Evolutionary conservation across 2,888 invertebrate species (phyloP), one percentile per base, ranked within the genome.

Genomic region (Drosophila multiciliata): DNA sequence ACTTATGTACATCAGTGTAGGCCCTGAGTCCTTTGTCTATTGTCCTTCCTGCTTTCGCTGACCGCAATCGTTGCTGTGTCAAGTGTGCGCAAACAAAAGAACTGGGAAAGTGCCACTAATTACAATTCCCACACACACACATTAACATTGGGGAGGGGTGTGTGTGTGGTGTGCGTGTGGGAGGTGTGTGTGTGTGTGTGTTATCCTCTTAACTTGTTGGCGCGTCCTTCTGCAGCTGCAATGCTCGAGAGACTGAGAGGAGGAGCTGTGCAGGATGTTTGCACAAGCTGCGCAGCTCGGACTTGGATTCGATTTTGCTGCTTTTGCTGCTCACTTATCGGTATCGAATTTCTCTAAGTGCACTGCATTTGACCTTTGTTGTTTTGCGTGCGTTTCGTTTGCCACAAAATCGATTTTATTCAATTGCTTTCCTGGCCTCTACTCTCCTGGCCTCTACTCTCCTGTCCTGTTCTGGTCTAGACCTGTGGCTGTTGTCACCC

Each of bases 81-180:
- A 82, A 89, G 84, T 89, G 84, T 75, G 73, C 61, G 74, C 89
- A 82, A 86, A 89, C 85, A 86, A 87, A 82, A 83, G 70, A 87
- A 75, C 87, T 89, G 89, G 81, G 89, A 87, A 87, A 89, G 81
- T 80, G 87, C 88, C 87, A 87, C 86, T 89, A 87, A 87, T 87
- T 89, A 89, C 86, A 89, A 85, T 89, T 87, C 88, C 80, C 89
- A 82, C 45, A 45, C 42, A 29, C 35, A 45, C 36, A 64, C 55
- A 50, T 64, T 63, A 55, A 57, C 64, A 81, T 85, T 77, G 38
- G 58, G 36, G 15, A 15, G 23, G 32, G 38, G 61, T 48, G 23
- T 60, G 45, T 42, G 42, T 1, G 38, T 12, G 3, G 11, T 8
- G 26, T 26, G 3, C 26, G 3, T 26, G 26, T 29, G 4, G n/a